Evolutionary conservation across 2,113 vertebrate genomes (phyloP).

Genomic region (Gracilinanus agilis): DNA sequence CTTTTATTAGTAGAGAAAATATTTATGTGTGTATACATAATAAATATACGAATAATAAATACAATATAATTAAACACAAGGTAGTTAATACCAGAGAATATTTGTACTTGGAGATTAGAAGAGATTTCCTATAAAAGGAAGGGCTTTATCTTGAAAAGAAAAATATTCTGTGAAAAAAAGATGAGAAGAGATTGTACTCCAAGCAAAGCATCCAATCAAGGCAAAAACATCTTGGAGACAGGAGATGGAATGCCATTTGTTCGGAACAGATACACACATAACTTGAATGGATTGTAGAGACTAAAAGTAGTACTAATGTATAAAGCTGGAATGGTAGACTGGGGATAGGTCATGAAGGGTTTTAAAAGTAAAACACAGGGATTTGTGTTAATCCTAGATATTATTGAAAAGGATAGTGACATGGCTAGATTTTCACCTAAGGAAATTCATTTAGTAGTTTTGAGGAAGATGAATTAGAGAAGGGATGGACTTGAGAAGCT

Average conservation of each 20-base stretch:
- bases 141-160: no score
- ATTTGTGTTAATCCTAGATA: neutral
- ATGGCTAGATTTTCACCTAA: neutral
- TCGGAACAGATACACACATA: neutral
- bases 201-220: neutral
- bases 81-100: no score
- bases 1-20: no score
- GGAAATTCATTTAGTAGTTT: neutral
- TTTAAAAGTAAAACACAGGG: neutral
- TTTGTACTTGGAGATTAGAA: no score
- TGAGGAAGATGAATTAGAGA: neutral
- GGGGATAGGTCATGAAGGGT: neutral
- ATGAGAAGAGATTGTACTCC: neutral
- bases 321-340: neutral
- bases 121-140: no score
- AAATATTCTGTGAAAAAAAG: no score
- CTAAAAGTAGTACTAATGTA: neutral
- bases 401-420: neutral
- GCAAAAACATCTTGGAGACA: neutral
- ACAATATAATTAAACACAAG: neutral
- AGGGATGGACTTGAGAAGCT: neutral
- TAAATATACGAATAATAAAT: neutral
- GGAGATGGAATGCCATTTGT: neutral
- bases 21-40: no score
- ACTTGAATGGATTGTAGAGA: neutral